phyloP scores from a whole-genome alignment of 2,113 vertebrate species.

The Pedetes capensis region DNA sequence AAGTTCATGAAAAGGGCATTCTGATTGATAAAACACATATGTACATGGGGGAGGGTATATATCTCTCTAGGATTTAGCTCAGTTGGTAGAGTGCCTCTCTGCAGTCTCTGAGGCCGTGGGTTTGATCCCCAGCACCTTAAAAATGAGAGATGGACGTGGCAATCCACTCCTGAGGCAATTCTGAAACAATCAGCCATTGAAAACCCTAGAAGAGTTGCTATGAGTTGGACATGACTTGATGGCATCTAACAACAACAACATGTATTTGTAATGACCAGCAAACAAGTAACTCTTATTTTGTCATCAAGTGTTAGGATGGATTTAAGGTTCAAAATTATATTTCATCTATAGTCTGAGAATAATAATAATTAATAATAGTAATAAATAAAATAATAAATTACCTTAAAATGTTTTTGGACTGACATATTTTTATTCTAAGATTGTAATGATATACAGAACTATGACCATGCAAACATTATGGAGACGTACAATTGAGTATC shows the following conservation, averaged over 20 bases:
- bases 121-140: no score
- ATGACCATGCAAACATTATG: neutral
- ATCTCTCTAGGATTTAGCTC: no score
- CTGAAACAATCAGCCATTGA: no score
- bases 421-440: neutral
- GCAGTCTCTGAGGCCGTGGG: no score
- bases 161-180: no score
- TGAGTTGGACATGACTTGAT: no score
- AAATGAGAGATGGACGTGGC: no score
- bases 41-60: neutral
- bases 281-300: neutral
- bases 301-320: neutral
- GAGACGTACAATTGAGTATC: neutral
- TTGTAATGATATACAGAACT: neutral
- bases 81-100: no score
- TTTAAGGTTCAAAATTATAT: constrained; percentile 1
- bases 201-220: no score
- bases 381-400: constrained; percentile 27
- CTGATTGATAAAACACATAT: neutral
- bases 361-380: no score
- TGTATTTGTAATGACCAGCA: no score
- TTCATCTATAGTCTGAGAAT: neutral
- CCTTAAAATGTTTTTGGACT: neutral
- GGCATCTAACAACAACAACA: no score
- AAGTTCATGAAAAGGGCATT: neutral